Percentiles rank a stretch among this genome's conserved stretches.
These are phyloP conservation scores for Pissodes strobi DNA, from an alignment of 1,140 invertebrate species.

Conservation along the genomic window DNA sequence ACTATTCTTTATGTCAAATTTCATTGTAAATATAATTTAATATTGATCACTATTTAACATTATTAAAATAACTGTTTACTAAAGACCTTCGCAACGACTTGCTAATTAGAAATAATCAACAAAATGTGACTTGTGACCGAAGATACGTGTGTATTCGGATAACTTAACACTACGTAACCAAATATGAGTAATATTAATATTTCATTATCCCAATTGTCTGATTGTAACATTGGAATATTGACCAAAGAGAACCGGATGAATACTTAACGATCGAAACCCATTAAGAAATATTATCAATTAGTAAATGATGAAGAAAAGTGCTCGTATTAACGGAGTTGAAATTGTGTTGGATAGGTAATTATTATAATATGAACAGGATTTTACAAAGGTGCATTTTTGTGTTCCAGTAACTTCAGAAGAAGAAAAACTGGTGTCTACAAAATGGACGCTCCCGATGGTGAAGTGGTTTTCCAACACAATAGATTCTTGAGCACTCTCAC, in stretches of 20 bases:
- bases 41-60: no score
- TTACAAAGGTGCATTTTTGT: conserved; percentile 5
- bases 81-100: neutral
- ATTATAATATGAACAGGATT: neutral
- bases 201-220: no score
- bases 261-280: no score
- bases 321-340: neutral
- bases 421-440: conserved; percentile 50
- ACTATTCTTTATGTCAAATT: no score
- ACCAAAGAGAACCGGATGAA: no score
- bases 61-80: no score
- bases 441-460: conserved; percentile 46
- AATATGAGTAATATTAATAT: no score
- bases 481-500: conserved; percentile 49
- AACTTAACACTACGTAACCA: no score
- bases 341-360: neutral
- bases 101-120: conserved; percentile 14
- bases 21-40: no score
- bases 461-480: conserved; percentile 51
- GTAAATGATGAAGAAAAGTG: neutral
- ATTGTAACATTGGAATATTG: no score
- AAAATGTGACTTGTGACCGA: conserved; percentile 24
- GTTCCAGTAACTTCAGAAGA: conserved; percentile 35
- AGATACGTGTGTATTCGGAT: no score
- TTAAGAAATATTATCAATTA: no score